Conservation (phyloP, 2,113 vertebrate species). For the Engraulis encrasicolus region DNA sequence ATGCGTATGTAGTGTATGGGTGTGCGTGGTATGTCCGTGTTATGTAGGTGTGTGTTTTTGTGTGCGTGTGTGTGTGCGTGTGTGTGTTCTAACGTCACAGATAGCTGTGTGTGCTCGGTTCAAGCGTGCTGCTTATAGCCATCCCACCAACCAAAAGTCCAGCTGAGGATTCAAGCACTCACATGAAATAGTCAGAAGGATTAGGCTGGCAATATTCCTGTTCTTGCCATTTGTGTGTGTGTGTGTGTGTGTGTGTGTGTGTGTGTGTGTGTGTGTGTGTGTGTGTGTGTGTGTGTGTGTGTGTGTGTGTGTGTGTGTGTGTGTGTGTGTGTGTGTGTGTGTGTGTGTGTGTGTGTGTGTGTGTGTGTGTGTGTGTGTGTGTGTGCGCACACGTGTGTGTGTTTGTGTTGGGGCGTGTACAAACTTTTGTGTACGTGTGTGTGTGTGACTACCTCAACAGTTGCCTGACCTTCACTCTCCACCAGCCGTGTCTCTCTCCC, state of each 20-base stretch:
- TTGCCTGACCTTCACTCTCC: slow-evolving; percentile 36
- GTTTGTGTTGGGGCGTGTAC: too few relatives aligned
- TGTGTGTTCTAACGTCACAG: too few relatives aligned
- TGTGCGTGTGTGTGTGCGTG: too few relatives aligned
- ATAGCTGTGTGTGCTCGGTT: too few relatives aligned
- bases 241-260: slow-evolving; percentile 15
- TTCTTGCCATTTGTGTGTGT: background rate
- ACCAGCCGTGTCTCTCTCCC: background rate
- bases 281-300: background rate
- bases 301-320: slow-evolving; percentile 17
- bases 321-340: slow-evolving; percentile 15
- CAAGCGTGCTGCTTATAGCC: too few relatives aligned
- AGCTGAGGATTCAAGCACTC: background rate
- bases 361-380: slow-evolving; percentile 15
- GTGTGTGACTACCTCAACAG: background rate
- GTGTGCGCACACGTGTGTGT: slow-evolving; percentile 11
- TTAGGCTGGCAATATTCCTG: background rate
- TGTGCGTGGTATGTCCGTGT: too few relatives aligned
- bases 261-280: background rate
- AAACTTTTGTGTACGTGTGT: too few relatives aligned
- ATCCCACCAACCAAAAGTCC: background rate
- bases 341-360: slow-evolving; percentile 17
- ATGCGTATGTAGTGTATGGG: too few relatives aligned
- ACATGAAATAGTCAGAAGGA: background rate
- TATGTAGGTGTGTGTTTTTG: too few relatives aligned